Evolutionary conservation across 2,888 invertebrate species (phyloP).

Genomic region (Amblyteles armatorius): DNA sequence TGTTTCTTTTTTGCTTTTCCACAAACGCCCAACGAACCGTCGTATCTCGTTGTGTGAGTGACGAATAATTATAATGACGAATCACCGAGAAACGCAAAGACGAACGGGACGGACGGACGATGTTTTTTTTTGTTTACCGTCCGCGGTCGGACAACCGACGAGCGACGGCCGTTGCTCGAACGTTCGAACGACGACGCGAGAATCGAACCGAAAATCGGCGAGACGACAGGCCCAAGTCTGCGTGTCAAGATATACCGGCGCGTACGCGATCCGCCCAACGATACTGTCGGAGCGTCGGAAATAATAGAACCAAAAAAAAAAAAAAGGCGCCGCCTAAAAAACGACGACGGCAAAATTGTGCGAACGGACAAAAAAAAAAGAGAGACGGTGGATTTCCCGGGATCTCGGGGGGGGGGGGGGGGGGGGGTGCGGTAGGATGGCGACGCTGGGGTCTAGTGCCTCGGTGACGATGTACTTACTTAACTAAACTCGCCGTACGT

Average conservation of each 20-base stretch:
- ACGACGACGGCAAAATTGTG: slow-evolving; percentile 38
- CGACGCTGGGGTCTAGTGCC: slow-evolving; percentile 77
- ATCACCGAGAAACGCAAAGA: slow-evolving; percentile 41
- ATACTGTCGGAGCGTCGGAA: not conserved
- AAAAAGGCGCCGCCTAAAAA: not conserved
- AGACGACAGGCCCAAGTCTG: slow-evolving; percentile 10
- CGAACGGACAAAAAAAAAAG: slow-evolving; percentile 52
- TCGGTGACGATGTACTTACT: slow-evolving; percentile 77
- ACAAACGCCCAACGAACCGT: not conserved
- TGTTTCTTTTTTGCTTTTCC: not conserved
- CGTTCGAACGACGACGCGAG: slow-evolving; percentile 10
- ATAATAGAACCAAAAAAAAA: slow-evolving; percentile 2
- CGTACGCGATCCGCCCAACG: not conserved
- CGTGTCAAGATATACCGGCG: slow-evolving; percentile 35
- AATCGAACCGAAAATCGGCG: slow-evolving; percentile 25
- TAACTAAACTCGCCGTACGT: slow-evolving; percentile 69
- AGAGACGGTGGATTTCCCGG: slow-evolving; percentile 44
- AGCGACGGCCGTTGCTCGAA: slow-evolving; percentile 47
- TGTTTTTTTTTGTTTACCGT: slow-evolving; percentile 48
- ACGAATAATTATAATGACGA: slow-evolving; percentile 28
- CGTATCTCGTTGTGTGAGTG: not conserved
- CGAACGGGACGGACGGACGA: slow-evolving; percentile 12
- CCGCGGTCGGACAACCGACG: slow-evolving; percentile 44
- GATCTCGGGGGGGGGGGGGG: slow-evolving; percentile 49
- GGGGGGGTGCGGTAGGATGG: slow-evolving; percentile 69